phyloP scores from a whole-genome alignment of 2,113 vertebrate genomes.

The Pollachius pollachius region DNA sequence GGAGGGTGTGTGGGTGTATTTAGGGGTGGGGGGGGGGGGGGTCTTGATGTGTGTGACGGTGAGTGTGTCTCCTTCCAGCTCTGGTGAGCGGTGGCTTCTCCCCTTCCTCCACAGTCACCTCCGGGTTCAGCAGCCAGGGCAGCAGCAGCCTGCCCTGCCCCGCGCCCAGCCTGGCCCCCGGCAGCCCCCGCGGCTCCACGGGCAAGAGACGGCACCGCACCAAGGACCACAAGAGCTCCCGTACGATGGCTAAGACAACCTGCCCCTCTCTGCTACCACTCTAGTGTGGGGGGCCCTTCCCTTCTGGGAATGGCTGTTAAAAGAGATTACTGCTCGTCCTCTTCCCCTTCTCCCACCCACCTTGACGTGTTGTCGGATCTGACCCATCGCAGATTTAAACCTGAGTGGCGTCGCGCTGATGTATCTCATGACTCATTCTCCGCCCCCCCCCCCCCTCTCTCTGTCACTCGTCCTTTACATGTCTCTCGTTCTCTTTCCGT shows the following conservation, averaged over 20 bases:
- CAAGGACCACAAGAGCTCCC: slow-evolving; percentile 90
- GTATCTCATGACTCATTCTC: slow-evolving; percentile 41
- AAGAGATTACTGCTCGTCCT: slow-evolving; percentile 6
- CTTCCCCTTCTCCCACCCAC: background rate
- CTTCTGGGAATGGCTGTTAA: background rate
- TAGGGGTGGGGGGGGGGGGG: too few species aligned
- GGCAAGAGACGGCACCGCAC: slow-evolving; percentile 83
- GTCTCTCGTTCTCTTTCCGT: slow-evolving; percentile 26
- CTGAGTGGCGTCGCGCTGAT: slow-evolving; percentile 35
- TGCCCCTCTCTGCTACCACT: background rate
- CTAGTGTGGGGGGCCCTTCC: background rate
- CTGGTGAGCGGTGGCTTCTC: slow-evolving; percentile 88
- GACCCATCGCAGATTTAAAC: slow-evolving; percentile 37
- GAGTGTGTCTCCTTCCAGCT: slow-evolving; percentile 66
- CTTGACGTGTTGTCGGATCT: slow-evolving; percentile 27
- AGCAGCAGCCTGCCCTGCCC: slow-evolving; percentile 80
- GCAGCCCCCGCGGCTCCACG: slow-evolving; percentile 84
- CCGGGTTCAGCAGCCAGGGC: slow-evolving; percentile 85
- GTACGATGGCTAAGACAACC: slow-evolving; percentile 68
- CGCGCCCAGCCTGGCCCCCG: slow-evolving; percentile 68
- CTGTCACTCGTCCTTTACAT: slow-evolving; percentile 27
- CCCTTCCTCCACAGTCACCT: slow-evolving; percentile 81
- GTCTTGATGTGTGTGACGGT: too few species aligned
- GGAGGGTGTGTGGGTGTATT: too few species aligned
- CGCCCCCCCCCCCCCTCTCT: slow-evolving; percentile 17